These are phyloP conservation scores for Bombyx huttoni DNA, from an alignment of 2,888 invertebrate genomes.

Conservation along the genomic window DNA sequence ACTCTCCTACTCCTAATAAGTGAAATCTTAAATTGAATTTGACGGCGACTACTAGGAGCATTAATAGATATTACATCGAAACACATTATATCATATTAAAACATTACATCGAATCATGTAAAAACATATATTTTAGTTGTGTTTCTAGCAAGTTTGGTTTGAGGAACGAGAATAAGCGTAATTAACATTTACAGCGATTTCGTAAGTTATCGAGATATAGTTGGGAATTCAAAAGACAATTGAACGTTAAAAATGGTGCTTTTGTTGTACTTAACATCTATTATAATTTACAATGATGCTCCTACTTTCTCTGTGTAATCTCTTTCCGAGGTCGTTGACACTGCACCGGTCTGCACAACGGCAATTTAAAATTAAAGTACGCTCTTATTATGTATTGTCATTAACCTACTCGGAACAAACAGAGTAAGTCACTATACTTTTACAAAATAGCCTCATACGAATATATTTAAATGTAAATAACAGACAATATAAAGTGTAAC, in stretches of 20 bases:
- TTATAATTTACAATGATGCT: slow-evolving; percentile 16
- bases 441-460: background rate
- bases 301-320: slow-evolving; percentile 14
- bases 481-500: background rate
- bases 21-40: too few relatives aligned
- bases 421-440: background rate
- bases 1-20: too few relatives aligned
- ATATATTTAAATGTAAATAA: background rate
- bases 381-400: background rate
- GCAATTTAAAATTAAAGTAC: background rate
- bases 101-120: too few relatives aligned
- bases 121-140: too few relatives aligned
- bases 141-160: too few relatives aligned
- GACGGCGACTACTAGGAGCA: too few relatives aligned
- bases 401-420: background rate
- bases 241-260: background rate
- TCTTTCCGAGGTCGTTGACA: slow-evolving; percentile 17
- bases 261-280: slow-evolving; percentile 3
- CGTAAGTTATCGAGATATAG: background rate
- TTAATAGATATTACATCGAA: too few relatives aligned
- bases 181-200: background rate
- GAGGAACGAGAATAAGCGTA: too few relatives aligned
- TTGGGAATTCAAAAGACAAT: background rate
- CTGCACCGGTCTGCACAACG: slow-evolving; percentile 1
- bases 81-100: too few relatives aligned